These are phyloP conservation scores for Muscina levida DNA, from an alignment of 2,888 invertebrate genomes.

Conservation along the genomic window DNA sequence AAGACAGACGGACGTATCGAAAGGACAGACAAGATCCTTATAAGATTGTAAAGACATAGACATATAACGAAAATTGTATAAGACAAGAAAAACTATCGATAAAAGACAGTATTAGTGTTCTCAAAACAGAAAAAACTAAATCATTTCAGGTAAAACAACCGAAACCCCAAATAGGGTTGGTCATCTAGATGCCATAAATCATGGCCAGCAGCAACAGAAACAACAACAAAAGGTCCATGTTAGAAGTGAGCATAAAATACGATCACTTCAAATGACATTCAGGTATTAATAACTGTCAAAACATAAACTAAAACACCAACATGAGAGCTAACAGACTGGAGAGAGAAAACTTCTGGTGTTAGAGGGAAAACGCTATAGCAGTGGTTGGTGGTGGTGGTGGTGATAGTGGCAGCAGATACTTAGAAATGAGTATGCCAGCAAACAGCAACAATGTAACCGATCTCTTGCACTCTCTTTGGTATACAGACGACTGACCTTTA, in stretches of 20 bases:
- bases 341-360: neutral
- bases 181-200: slow-evolving; percentile 64
- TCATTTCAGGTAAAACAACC: slow-evolving; percentile 46
- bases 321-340: slow-evolving; percentile 39
- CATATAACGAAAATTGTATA: slow-evolving; percentile 50
- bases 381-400: neutral
- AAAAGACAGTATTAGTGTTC: slow-evolving; percentile 12
- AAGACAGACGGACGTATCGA: neutral
- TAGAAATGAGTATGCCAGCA: neutral
- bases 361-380: too few species aligned
- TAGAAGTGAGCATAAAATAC: slow-evolving; percentile 66
- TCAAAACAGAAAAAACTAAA: neutral
- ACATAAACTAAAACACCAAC: slow-evolving; percentile 70
- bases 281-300: slow-evolving; percentile 79
- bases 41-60: slow-evolving; percentile 44
- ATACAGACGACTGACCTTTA: slow-evolving; percentile 66
- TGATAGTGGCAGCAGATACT: neutral
- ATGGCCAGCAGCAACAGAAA: slow-evolving; percentile 47
- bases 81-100: slow-evolving; percentile 48
- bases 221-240: neutral
- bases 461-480: neutral
- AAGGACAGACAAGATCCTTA: slow-evolving; percentile 30
- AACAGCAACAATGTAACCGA: neutral
- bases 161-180: slow-evolving; percentile 59
- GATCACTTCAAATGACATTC: slow-evolving; percentile 76